phyloP scores from a whole-genome alignment of 2,888 invertebrate genomes.

The Troilus luridus region DNA sequence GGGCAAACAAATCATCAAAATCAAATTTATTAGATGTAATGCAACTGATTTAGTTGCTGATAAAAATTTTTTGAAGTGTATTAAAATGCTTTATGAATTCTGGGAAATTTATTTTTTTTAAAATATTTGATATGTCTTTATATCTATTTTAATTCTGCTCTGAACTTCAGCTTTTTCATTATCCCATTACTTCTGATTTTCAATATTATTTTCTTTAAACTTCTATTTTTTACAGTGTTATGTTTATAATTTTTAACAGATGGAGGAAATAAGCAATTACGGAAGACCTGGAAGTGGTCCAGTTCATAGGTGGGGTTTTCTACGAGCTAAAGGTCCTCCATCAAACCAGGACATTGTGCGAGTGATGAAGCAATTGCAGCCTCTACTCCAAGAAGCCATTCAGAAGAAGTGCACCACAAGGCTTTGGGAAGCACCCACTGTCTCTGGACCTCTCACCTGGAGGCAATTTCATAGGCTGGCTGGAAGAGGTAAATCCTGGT shows the following conservation, averaged over 20 bases:
- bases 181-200: background rate
- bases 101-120: too few species aligned
- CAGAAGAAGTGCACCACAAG: slow-evolving; percentile 90
- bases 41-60: too few species aligned
- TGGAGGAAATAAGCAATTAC: slow-evolving; percentile 68
- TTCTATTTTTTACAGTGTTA: background rate
- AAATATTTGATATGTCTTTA: too few species aligned
- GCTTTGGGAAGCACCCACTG: slow-evolving; percentile 93
- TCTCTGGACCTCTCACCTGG: slow-evolving; percentile 98
- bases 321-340: slow-evolving; percentile 85
- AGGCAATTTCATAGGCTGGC: slow-evolving; percentile 96
- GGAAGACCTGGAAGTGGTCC: slow-evolving; percentile 67
- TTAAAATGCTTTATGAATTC: too few species aligned
- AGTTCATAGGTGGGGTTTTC: slow-evolving; percentile 91
- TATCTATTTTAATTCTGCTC: too few species aligned
- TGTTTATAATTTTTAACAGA: slow-evolving; percentile 58
- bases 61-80: too few species aligned
- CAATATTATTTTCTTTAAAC: background rate
- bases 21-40: too few species aligned
- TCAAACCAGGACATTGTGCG: slow-evolving; percentile 93
- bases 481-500: slow-evolving; percentile 77
- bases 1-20: too few species aligned
- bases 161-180: background rate
- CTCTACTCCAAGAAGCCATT: slow-evolving; percentile 94
- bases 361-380: slow-evolving; percentile 91